Evolutionary conservation across 2,797 vertebrate genomes (phyloP), one percentile per base, ranked within the genome.

Genomic region (Notolabrus celidotus): DNA sequence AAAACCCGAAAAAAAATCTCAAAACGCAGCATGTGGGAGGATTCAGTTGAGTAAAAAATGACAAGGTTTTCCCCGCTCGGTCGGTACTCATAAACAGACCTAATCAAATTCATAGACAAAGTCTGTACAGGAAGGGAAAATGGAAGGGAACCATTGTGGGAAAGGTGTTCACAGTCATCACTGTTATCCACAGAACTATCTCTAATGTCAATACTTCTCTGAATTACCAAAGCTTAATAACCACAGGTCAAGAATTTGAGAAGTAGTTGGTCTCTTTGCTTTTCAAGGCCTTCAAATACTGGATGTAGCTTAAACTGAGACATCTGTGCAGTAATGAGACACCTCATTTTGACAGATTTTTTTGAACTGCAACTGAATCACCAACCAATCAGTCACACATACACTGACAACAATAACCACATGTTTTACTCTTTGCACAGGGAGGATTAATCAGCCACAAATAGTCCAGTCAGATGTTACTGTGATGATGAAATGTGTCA

Each of bases 1-100:
- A 88, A 80, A 82, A 86, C 69, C 77, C 55, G 11, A 20, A 41
- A 60, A 70, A 79, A 73, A 57, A 77, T 56, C 27, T 85, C 59
- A 59, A 74, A 81, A 87, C 83, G 56, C 75, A 77, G 60, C 64
- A 73, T 56, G 86, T 91, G 86, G 85, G 88, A 63, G 84, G 89
- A 86, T 77, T 82, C 78, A 11, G 71, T 85, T 70, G 78, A 87
- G 79, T 83, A 81, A 83, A 84, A 85, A 82, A 85, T 65, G 52
- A 80, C 79, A 85, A 75, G 84, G 79, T 84, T 87, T 87, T 70
- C 81, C 87, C 80, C 6, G 67, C 84, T 83, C 67, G 82, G 79
- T 65, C 51, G 38, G 72, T 45, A 23, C 73, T 58, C 70, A 80
- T 72, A 83, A 86, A 86, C 65, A 85, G 71, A 67, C 36, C 59